Evolutionary conservation across 2,888 invertebrate genomes (phyloP).

Genomic region (Polyploca ridens): DNA sequence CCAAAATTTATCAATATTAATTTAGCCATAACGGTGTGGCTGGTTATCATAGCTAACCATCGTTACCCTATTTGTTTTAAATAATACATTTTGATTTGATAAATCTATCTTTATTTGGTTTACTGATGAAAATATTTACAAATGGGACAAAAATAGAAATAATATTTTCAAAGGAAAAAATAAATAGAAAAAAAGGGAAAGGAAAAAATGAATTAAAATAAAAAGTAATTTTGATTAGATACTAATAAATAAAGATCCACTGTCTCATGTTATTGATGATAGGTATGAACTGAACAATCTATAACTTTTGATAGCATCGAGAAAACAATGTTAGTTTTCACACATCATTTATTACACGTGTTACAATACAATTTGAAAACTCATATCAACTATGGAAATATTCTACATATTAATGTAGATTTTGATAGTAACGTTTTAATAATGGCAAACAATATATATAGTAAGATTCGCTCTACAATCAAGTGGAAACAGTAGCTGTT

Average conservation of each 20-base stretch:
- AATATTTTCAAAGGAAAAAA: no score
- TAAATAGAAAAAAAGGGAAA: no score
- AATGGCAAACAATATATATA: background rate
- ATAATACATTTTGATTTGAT: no score
- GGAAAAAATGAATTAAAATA: no score
- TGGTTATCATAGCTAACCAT: no score
- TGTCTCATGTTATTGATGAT: slow-evolving; percentile 6
- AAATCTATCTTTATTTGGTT: no score
- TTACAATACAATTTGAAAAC: slow-evolving; percentile 1
- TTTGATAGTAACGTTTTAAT: background rate
- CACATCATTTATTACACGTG: slow-evolving; percentile 14
- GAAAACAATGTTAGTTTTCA: slow-evolving; percentile 16
- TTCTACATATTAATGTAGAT: background rate
- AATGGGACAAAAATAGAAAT: no score
- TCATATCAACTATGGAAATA: background rate
- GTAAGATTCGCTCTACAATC: background rate
- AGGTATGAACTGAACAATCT: slow-evolving; percentile 22
- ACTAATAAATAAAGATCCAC: background rate
- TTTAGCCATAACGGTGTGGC: no score
- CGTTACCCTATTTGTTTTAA: no score
- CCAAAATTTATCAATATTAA: no score
- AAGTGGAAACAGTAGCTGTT: slow-evolving; percentile 9
- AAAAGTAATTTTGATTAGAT: no score
- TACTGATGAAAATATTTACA: no score
- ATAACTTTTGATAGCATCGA: slow-evolving; percentile 31